Conservation (phyloP, 2,888 invertebrate genomes). For the Saturnia japonica region DNA sequence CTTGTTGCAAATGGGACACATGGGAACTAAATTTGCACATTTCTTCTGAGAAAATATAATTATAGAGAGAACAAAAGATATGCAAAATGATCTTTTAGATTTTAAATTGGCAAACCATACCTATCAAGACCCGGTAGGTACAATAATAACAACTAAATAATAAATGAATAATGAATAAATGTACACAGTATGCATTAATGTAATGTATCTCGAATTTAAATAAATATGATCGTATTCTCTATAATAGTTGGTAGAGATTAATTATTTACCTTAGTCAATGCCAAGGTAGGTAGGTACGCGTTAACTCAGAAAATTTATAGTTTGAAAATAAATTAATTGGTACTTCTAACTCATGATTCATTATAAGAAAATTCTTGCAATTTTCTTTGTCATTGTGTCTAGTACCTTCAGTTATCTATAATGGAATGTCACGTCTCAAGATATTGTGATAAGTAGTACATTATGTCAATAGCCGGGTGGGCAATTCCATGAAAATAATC, state of each 20-base stretch:
- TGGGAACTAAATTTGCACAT: neutral
- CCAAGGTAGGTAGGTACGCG: neutral
- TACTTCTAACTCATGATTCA: conserved; percentile 19
- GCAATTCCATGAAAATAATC: conserved; percentile 24
- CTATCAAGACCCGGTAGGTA: neutral
- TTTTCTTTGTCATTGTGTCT: conserved; percentile 20
- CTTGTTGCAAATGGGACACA: neutral
- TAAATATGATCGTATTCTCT: neutral
- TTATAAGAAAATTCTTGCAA: conserved; percentile 20
- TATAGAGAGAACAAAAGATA: neutral
- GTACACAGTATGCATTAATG: neutral
- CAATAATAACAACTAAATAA: neutral
- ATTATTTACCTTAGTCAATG: neutral
- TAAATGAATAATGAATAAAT: neutral
- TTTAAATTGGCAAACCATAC: neutral
- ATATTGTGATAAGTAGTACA: conserved; percentile 16
- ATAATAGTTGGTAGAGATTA: neutral
- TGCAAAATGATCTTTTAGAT: neutral
- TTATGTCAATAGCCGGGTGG: conserved; percentile 19
- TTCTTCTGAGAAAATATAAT: neutral
- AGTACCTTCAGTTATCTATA: conserved; percentile 19
- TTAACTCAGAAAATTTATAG: neutral
- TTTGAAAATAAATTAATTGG: neutral
- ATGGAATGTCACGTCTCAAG: conserved; percentile 10
- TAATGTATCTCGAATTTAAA: neutral